Conservation (phyloP, 2,113 vertebrate species). For the Nibea coibor region DNA sequence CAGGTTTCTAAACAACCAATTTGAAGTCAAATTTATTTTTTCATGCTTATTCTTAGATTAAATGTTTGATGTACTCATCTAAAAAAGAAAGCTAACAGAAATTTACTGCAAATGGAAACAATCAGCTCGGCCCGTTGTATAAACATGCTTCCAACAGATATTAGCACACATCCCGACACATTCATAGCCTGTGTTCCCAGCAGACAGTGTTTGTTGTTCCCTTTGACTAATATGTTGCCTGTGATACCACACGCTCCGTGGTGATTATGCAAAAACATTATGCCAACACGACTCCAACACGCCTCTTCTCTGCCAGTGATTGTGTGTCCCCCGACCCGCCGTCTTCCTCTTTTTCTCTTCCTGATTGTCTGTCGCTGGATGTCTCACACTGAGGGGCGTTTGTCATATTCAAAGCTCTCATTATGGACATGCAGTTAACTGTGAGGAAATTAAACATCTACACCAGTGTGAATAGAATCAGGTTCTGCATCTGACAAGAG, state of each 20-base stretch:
- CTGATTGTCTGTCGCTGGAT: slow-evolving; percentile 18
- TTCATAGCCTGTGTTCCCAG: slow-evolving; percentile 47
- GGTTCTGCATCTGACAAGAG: slow-evolving; percentile 14
- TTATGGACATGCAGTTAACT: slow-evolving; percentile 8
- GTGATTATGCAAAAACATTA: slow-evolving; percentile 63
- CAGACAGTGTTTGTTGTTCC: slow-evolving; percentile 67
- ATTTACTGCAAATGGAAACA: background rate
- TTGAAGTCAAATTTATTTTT: too few relatives aligned
- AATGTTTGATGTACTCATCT: background rate
- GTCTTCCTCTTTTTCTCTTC: slow-evolving; percentile 21
- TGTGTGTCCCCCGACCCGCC: slow-evolving; percentile 8
- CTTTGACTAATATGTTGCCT: slow-evolving; percentile 55
- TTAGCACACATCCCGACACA: slow-evolving; percentile 24
- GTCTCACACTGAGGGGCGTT: background rate
- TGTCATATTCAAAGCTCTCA: slow-evolving; percentile 22
- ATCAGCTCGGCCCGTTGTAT: background rate
- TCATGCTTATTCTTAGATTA: too few relatives aligned
- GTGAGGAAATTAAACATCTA: slow-evolving; percentile 21
- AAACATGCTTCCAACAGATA: slow-evolving; percentile 26
- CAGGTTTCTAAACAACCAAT: too few relatives aligned
- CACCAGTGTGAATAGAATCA: slow-evolving; percentile 21
- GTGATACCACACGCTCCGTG: slow-evolving; percentile 33
- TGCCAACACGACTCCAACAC: slow-evolving; percentile 50
- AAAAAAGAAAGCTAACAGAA: background rate
- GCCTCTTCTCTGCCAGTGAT: slow-evolving; percentile 45